A percentile compares a stretch with the other conserved stretches of the same genome.
Conservation (phyloP, 2,888 invertebrate genomes). For the Stenotaenia linearis region DNA sequence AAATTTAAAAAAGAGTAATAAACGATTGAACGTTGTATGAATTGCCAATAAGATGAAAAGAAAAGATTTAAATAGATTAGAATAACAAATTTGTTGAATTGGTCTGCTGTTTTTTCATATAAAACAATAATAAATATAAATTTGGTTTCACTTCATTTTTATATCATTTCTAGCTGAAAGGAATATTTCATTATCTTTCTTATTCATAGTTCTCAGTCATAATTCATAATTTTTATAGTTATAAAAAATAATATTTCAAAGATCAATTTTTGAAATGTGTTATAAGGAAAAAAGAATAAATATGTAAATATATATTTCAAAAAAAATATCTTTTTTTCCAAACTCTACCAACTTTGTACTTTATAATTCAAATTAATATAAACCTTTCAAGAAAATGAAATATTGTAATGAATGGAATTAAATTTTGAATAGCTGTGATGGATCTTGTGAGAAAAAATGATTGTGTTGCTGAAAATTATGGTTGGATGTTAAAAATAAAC, state of each 20-base stretch:
- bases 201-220: slow-evolving; percentile 10
- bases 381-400: background rate
- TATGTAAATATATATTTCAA: background rate
- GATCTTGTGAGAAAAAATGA: background rate
- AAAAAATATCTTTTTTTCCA: background rate
- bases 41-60: background rate
- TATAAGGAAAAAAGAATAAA: background rate
- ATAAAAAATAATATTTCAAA: background rate
- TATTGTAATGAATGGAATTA: background rate
- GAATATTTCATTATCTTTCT: background rate
- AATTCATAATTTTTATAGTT: slow-evolving; percentile 5
- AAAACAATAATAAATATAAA: too few relatives aligned
- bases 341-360: slow-evolving; percentile 10
- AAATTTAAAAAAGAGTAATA: background rate
- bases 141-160: background rate
- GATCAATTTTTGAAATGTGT: background rate
- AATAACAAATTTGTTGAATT: background rate
- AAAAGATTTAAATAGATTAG: background rate
- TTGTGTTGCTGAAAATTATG: slow-evolving; percentile 6
- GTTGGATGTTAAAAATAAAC: background rate
- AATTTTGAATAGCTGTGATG: slow-evolving; percentile 19
- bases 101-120: background rate
- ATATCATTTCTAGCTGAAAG: background rate
- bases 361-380: slow-evolving; percentile 13
- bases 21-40: background rate